Evolutionary conservation across 2,113 vertebrate genomes (phyloP), one percentile per base, ranked within the genome.

Genomic region (Thymallus thymallus): DNA sequence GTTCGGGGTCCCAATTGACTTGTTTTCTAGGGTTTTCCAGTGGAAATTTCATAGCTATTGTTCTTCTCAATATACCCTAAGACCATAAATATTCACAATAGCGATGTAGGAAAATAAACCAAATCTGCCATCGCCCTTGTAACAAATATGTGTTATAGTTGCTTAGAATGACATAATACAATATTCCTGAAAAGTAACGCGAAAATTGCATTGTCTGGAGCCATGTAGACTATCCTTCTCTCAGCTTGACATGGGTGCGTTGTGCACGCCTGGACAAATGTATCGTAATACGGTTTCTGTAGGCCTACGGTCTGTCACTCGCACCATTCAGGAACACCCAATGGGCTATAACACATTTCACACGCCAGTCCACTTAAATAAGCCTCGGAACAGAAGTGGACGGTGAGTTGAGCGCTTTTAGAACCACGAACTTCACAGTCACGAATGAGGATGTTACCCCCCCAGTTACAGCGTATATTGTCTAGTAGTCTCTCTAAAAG

Each of bases 41-140:
- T 93, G 97, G 97, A 94, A 98, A 99, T 98, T 98, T 98, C 97
- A 99, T 98, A 82, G 92, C 91, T 94, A 83, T 90, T 91, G 91
- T 91, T 92, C 86, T 89, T 90, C 83, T 78, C 80, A 86, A 88
- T 81, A 89, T 87, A 87, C 78, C 77, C 88, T 86, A 68, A 75
- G 73, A 84, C 86, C 89, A 63, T 20, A 85, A 82, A 88, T 80
- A 81, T 80, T 74, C 77, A 88, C 72, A 67, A 60, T 77, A 83
- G 80, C 81, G 89, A 89, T 87, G 32, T 1, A 86, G 88, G 73
- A 87, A 87, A 90, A 84, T 76, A 82, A 85, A 71, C 68, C 76
- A 80, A 81, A 77, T 85, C 71, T 69, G 76, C 82, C 69, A 74
- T 78, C 84, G 83, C 82, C 81, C 69, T 55, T 77, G 18, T 61